Base-by-base conservation (phyloP, 1,140 invertebrate species). In the Venustaconcha ellipsiformis region DNA sequence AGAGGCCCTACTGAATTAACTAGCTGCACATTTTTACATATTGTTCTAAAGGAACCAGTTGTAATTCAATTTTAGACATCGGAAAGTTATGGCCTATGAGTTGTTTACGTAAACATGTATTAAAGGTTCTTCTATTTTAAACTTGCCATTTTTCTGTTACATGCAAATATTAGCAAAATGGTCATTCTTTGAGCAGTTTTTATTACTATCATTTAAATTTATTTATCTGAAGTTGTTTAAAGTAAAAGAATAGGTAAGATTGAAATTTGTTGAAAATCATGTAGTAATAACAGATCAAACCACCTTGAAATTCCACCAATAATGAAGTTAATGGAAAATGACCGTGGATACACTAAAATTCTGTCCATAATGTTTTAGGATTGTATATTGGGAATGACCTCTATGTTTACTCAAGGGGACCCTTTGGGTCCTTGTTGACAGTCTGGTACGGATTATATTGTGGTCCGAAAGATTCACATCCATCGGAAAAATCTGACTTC, bases 401-500 rank as follows among this genome's bases (percentile, higher is more conserved):
- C 18, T 68, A 58, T 4, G 4, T 48, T 68, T 70, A 76, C 74
- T 20, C 67, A 17, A 57, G 37, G 12, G 20, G 23, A 65, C 67
- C 69, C 4, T 17, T 59, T 56, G 63, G 69, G 0, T 65, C 67
- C 18, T 86, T 86, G 62, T 83, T 80, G 6, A 59, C 57, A 23
- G 69, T 66, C 55, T 67, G 59, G 57, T 72, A 77, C 15, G 82
- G 82, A 66, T 83, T 81, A 63, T 70, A 83, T 48, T 83, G 79
- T 17, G 30, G 30, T 13, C 80, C 79, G 57, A 80, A 75, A 12
- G 72, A 71, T 20, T 70, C 67, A 70, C 83, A 84, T 26, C 78
- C 81, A 62, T 80, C 60, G 15, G 70, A 82, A n/a, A 87, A 73
- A 66, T 88, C 83, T 18, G 88, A 88, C 59, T 67, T 88, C 37